A percentile compares a stretch with the other conserved stretches of the same genome.
Conservation (phyloP, 92 coral and sea anemone genomes). For the Palythoa grandis region DNA sequence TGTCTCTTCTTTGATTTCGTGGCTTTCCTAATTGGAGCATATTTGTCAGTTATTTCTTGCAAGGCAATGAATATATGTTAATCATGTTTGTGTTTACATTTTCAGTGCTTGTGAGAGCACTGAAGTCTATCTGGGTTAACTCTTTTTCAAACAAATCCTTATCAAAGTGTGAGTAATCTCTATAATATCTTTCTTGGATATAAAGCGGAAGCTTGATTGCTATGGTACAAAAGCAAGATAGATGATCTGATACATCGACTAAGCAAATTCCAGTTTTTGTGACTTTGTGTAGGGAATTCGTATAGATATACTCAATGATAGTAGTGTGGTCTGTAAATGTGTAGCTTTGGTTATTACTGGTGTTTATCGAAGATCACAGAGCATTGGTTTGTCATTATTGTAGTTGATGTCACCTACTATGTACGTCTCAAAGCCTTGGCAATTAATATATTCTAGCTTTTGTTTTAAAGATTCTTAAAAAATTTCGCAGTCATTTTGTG, state of each 20-base stretch:
- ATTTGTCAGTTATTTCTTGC: not conserved
- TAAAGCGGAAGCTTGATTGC: too few relatives aligned
- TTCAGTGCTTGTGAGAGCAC: not conserved
- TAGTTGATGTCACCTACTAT: conserved; percentile 10
- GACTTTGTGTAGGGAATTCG: too few relatives aligned
- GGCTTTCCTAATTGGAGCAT: not conserved
- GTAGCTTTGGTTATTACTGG: not conserved
- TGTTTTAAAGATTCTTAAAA: not conserved
- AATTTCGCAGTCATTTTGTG: not conserved
- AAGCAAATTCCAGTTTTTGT: too few relatives aligned
- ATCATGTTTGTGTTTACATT: not conserved
- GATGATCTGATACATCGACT: too few relatives aligned
- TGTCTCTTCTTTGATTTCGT: not conserved
- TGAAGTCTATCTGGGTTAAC: not conserved
- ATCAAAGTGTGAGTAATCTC: not conserved
- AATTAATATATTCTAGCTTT: conserved; percentile 8
- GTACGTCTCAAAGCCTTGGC: conserved; percentile 16
- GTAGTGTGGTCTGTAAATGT: too few relatives aligned
- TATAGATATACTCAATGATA: too few relatives aligned
- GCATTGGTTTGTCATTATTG: not conserved
- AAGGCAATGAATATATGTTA: not conserved
- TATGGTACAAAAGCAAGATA: conserved; percentile 1
- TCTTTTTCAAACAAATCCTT: not conserved
- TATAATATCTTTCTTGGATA: too few relatives aligned
- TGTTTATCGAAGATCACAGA: not conserved